Percentiles rank a stretch among this genome's conserved stretches.
phyloP scores from a whole-genome alignment of 2,113 vertebrate genomes.

The Gymnobelideus leadbeateri region DNA sequence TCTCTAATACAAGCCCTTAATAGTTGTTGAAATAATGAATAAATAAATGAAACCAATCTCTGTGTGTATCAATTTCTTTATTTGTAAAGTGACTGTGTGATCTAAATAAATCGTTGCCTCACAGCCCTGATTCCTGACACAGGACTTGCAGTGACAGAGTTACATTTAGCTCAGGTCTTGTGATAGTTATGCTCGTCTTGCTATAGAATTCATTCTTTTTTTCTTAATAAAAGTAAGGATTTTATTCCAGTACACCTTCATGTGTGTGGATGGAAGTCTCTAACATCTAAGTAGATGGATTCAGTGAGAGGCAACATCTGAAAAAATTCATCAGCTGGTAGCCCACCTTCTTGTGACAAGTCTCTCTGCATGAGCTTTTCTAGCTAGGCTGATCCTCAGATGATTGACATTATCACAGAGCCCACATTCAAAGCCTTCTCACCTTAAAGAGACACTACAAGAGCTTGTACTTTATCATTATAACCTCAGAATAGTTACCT shows the following conservation, averaged over 20 bases:
- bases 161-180: neutral
- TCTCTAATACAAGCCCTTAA: neutral
- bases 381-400: neutral
- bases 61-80: neutral
- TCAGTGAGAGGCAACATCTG: neutral
- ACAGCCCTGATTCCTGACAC: neutral
- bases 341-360: neutral
- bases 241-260: neutral
- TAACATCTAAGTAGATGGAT: neutral
- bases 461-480: neutral
- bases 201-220: neutral
- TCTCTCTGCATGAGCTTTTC: neutral
- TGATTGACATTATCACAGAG: neutral
- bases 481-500: neutral
- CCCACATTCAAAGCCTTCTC: neutral
- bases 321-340: neutral
- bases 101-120: neutral
- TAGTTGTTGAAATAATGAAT: neutral
- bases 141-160: neutral
- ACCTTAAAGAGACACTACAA: neutral
- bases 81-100: neutral
- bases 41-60: neutral
- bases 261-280: neutral
- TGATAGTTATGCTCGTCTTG: neutral
- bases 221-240: neutral